phyloP scores from a whole-genome alignment of 1,140 invertebrate genomes.

The Oryctes rhinoceros region DNA sequence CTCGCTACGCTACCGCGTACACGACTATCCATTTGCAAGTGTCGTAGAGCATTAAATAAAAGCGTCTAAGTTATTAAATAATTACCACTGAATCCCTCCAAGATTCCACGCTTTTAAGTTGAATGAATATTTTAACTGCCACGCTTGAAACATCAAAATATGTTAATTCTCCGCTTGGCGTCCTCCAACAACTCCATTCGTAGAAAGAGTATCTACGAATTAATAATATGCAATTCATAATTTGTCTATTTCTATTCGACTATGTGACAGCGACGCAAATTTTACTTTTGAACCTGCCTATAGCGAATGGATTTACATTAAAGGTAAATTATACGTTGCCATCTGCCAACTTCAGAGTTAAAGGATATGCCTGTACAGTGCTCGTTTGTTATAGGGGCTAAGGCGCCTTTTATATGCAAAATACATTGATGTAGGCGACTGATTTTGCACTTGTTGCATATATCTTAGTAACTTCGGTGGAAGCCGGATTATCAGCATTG shows the following conservation, averaged over 20 bases:
- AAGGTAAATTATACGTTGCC: not conserved
- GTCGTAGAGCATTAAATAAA: not conserved
- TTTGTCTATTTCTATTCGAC: not conserved
- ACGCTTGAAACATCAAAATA: not conserved
- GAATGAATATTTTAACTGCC: slow-evolving; percentile 1
- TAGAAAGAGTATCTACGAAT: not conserved
- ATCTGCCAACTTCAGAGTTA: not conserved
- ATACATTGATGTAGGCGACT: not conserved
- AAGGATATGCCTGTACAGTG: not conserved
- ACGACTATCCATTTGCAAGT: slow-evolving; percentile 4
- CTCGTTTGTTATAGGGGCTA: not conserved
- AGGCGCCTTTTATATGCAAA: slow-evolving; percentile 15
- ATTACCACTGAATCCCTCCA: not conserved
- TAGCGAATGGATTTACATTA: too few species aligned
- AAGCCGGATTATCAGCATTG: not conserved
- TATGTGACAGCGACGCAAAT: not conserved
- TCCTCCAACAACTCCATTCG: not conserved
- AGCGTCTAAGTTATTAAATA: slow-evolving; percentile 15
- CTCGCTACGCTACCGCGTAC: not conserved
- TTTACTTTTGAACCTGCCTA: not conserved
- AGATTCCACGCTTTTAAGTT: slow-evolving; percentile 19
- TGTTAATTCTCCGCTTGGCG: not conserved
- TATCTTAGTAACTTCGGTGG: not conserved
- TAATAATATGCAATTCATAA: not conserved
- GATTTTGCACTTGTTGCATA: slow-evolving; percentile 13